A percentile compares a stretch with the other conserved stretches of the same genome.
Conservation (phyloP, 1,140 invertebrate species). For the Orius insidiosus region DNA sequence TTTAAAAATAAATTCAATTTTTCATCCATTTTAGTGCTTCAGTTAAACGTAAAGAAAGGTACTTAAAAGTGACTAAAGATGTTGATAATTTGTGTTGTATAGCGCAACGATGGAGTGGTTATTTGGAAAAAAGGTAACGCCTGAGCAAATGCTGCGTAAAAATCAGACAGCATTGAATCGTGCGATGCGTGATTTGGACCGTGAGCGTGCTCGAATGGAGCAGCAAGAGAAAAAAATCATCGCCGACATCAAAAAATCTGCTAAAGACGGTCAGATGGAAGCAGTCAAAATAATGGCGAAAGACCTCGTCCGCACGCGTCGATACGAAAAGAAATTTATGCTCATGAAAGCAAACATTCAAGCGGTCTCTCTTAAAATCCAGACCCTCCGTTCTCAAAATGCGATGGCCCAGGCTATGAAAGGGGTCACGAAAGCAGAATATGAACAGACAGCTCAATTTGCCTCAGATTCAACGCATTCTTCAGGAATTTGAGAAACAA, state of each 20-base stretch:
- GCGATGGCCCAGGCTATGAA: constrained; percentile 99
- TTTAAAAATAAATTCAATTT: too few species aligned
- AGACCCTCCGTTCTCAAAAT: constrained; percentile 94
- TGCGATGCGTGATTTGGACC: constrained; percentile 92
- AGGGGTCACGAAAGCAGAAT: constrained; percentile 88
- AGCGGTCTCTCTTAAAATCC: constrained; percentile 95
- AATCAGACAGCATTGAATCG: constrained; percentile 98
- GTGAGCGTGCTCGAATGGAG: constrained; percentile 90
- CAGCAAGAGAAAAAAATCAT: constrained; percentile 99
- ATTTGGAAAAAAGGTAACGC: constrained; percentile 89
- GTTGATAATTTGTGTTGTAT: too few species aligned
- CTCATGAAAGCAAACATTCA: constrained; percentile 99
- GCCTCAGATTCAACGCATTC: constrained; percentile 97
- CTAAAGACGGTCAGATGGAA: constrained; percentile 99
- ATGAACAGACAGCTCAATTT: constrained; percentile 98
- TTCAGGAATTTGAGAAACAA: constrained; percentile 99
- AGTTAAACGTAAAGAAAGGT: too few species aligned
- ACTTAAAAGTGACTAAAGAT: too few species aligned
- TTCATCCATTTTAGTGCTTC: too few species aligned
- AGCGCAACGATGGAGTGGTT: constrained; percentile 94
- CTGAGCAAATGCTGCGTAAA: constrained; percentile 94
- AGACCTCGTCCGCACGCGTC: constrained; percentile 88
- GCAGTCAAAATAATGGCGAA: constrained; percentile 99
- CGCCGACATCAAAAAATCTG: constrained; percentile 95
- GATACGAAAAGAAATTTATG: constrained; percentile 97